Evolutionary conservation across 2,113 vertebrate genomes (phyloP).

Genomic region (Acrocephalus arundinaceus): DNA sequence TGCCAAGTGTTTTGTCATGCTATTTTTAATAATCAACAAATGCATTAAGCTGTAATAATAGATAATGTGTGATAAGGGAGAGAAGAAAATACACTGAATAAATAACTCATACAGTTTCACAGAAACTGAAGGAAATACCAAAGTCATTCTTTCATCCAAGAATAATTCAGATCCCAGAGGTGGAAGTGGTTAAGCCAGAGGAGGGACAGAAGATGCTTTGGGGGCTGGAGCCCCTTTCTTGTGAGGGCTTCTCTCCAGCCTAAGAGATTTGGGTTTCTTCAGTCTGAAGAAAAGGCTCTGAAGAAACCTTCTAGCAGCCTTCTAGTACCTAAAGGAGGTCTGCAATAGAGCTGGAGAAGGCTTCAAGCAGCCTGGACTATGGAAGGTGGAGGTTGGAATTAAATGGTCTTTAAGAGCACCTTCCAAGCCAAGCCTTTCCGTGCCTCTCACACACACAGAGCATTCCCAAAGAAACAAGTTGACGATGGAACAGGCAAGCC

Average conservation of each 20-base stretch:
- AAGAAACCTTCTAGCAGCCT: background rate
- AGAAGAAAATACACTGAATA: background rate
- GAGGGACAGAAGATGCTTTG: background rate
- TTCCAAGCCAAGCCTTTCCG: background rate
- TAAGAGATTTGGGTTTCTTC: background rate
- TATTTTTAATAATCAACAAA: background rate
- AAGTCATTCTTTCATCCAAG: background rate
- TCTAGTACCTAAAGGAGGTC: background rate
- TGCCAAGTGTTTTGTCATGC: background rate
- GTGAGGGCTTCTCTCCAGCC: background rate
- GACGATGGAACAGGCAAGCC: background rate
- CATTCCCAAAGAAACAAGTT: background rate
- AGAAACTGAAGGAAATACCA: background rate
- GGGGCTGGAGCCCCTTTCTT: background rate
- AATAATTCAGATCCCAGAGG: background rate
- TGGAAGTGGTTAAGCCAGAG: background rate
- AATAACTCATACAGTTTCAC: background rate
- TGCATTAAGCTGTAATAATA: background rate
- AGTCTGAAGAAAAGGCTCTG: background rate
- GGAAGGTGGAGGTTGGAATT: no score
- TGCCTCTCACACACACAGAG: rapidly evolving
- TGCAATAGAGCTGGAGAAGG: background rate
- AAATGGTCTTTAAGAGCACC: rapidly evolving
- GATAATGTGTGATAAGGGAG: background rate
- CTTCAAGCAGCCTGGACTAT: background rate